Evolutionary conservation across 1,140 invertebrate genomes (phyloP), one percentile per base, ranked within the genome.

Genomic region (Mya arenaria): DNA sequence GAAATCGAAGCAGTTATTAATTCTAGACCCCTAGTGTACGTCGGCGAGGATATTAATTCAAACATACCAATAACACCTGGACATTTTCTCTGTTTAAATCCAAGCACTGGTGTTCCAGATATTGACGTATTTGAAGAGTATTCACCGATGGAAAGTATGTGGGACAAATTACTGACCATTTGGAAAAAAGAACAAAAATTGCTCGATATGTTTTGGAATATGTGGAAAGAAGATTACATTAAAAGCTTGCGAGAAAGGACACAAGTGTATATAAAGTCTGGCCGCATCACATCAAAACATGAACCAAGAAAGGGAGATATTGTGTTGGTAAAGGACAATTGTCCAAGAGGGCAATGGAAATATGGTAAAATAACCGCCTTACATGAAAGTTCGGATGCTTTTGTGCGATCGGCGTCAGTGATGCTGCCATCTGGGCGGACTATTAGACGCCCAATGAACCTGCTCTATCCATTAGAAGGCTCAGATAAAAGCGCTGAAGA

Each of bases 21-120:
- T 60, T 58, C 63, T n/a, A 80, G 78, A 36, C 78, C 78, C 30
- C 56, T 80, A 48, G 68, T 80, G 13, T 80, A 80, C 23, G 32
- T 80, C 36, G 78, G 39, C n/a, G 68, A 80, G 48, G 78, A 80
- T 36, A 30, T 80, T 6, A 72, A 80, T 37, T 80, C 78, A 15
- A 72, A 19, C 13, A 63, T 71, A 41, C 34, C 62, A 1, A 17
- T 69, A 4, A 79, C 77, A 1, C 66, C 66, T 36, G n/a, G 19
- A 1, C 63, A 71, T 80, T 80, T 62, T 34, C 48, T 80, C 55
- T 36, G 66, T 0, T 30, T 68, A 36, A 80, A 80, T 39, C 32
- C 66, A 71, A 48, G 72, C 19, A 63, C 25, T 5, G 66, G 78
- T 17, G 52, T 80, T 37, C 78, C 55, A 15, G 56, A 71, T n/a